Base-by-base conservation (phyloP, 2,113 vertebrate genomes). In the Lipophrys pholis region DNA sequence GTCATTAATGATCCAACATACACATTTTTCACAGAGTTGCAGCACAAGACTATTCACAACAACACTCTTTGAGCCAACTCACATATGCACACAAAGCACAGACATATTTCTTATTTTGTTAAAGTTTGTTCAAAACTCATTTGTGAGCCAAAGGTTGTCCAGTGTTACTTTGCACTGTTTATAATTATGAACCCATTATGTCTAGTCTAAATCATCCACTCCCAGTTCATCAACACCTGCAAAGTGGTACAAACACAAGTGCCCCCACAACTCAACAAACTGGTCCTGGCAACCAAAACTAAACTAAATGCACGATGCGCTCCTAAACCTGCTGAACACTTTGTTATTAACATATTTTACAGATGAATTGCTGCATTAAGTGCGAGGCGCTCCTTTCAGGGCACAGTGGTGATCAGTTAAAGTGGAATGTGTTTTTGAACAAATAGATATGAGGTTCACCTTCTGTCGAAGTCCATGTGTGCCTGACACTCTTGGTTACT, bases 231-330 rank as follows among this genome's bases (percentile, higher is more conserved):
- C 8, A 48, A 42, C 49, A 62, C 45, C 52, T 54, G 52, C 49
- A 36, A 14, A 4, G 30, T 10, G 6, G 14, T 49, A 6, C 7
- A 49, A 42, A 6, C 49, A 66, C 0, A 0, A 6, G 5, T 42
- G 39, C 6, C 38, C 51, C 16, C 7, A 43, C 41, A 4, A 76
- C 64, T 30, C 8, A 75, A 68, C 53, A 62, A 68, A 86, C 84
- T 83, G 21, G 56, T 74, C 68, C 73, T 35, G 53, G 77, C 87
- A 58, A 8, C 58, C 68, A 84, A 87, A 14, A 46, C 54, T 39
- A 9, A 55, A 72, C 64, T 52, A 69, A 64, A 69, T 17, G 65
- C 6, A 40, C 55, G 66, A 30, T 53, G 55, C 17, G 61, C 21
- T 30, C 21, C 21, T 30, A 30, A 30, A n/a, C n/a, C n/a, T n/a